These are phyloP conservation scores for Vesta saturnalis DNA, from an alignment of 2,888 invertebrate species.

Conservation along the genomic window DNA sequence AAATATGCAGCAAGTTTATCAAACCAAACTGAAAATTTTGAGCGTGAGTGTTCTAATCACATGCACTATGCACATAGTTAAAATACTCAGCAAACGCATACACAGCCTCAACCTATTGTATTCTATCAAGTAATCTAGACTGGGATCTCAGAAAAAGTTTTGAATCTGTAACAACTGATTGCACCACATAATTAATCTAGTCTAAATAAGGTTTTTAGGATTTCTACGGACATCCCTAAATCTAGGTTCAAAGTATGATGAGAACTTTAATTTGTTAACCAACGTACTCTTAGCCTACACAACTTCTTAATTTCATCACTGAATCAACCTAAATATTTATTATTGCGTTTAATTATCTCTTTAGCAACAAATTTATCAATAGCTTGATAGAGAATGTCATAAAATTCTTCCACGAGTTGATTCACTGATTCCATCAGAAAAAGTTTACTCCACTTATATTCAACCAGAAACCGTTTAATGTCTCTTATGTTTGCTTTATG, in stretches of 20 bases:
- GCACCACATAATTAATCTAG: neutral
- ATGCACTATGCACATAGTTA: no score
- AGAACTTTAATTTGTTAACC: neutral
- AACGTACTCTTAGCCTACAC: neutral
- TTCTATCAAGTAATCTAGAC: no score
- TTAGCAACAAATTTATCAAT: neutral
- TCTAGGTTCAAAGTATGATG: neutral
- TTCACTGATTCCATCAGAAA: neutral
- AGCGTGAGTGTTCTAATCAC: no score
- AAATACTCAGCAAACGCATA: no score
- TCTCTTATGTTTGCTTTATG: neutral
- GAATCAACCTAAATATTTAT: neutral
- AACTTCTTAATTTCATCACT: neutral
- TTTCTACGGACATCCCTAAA: neutral
- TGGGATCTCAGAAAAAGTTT: no score
- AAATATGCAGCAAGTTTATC: neutral
- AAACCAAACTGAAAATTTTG: neutral
- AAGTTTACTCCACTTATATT: neutral
- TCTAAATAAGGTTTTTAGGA: neutral
- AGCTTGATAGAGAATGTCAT: neutral
- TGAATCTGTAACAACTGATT: no score
- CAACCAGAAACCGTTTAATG: neutral
- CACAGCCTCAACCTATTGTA: no score
- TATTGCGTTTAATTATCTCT: neutral
- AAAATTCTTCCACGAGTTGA: neutral